phyloP scores from a whole-genome alignment of 2,797 vertebrate genomes.

The Coluber constrictor region DNA sequence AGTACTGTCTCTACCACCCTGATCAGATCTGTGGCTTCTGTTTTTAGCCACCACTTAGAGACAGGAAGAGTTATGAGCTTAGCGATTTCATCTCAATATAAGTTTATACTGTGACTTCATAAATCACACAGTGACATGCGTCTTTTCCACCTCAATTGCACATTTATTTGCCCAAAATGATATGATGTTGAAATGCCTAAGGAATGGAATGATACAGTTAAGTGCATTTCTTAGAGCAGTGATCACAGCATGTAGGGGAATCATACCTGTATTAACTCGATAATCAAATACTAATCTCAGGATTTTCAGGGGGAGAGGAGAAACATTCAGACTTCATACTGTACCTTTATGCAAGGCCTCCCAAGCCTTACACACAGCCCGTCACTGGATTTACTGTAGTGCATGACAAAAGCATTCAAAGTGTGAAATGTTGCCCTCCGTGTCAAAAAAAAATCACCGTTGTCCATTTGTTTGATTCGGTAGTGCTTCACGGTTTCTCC shows the following conservation, averaged over 20 bases:
- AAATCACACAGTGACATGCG: slow-evolving; percentile 37
- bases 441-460: slow-evolving; percentile 77
- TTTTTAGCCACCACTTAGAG: slow-evolving; percentile 40
- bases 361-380: slow-evolving; percentile 82
- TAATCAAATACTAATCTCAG: neutral
- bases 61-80: slow-evolving; percentile 41
- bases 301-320: slow-evolving; percentile 13
- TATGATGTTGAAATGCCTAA: slow-evolving; percentile 7
- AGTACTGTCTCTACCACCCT: neutral
- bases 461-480: slow-evolving; percentile 76
- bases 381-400: slow-evolving; percentile 75
- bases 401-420: slow-evolving; percentile 77
- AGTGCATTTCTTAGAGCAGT: slow-evolving; percentile 30
- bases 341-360: slow-evolving; percentile 88
- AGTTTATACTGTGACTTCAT: slow-evolving; percentile 35
- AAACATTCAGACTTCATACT: neutral
- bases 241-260: slow-evolving; percentile 17
- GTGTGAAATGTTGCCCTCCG: slow-evolving; percentile 71
- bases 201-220: slow-evolving; percentile 9
- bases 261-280: slow-evolving; percentile 15
- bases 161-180: slow-evolving; percentile 32
- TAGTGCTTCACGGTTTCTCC: slow-evolving; percentile 85
- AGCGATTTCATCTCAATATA: slow-evolving; percentile 46
- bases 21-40: slow-evolving; percentile 3
- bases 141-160: neutral